Evolutionary conservation across 1,140 invertebrate species (phyloP), one percentile per base, ranked within the genome.

Genomic region (Caligus rogercresseyi): DNA sequence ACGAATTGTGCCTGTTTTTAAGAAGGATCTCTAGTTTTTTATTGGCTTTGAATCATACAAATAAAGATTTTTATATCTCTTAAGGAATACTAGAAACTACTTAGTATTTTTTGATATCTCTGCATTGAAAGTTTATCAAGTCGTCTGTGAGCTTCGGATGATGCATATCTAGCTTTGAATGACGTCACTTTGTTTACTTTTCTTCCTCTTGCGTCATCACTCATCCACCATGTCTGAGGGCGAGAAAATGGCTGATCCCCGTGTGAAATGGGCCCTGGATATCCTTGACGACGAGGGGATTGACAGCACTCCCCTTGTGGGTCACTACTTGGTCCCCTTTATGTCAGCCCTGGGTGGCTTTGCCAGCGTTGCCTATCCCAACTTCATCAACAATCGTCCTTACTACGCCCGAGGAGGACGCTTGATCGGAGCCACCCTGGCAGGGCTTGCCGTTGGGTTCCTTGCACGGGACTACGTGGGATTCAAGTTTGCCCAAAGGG

Each of bases 221-320:
- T n/a, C n/a, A n/a, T n/a, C n/a, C n/a, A n/a, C n/a, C n/a, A n/a
- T 43, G 31, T 43, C 7, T 43, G 31, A 43, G n/a, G 7, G n/a
- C 7, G n/a, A n/a, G 7, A 43, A 43, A 43, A 43, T 43, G 31
- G 31, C 31, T 43, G 54, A 56, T 18, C 54, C 54, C 11, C 15
- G 54, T 16, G 54, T 56, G n/a, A 2, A 56, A 25, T 56, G 54
- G 54, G 54, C 54, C 20, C 24, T 56, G 11, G 54, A 56, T 56
- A 21, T 56, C 19, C 24, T 21, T 23, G 54, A 56, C 16, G 24
- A 21, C n/a, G 19, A 56, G 14, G 54, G 54, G 2, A 25, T 18
- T 2, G 54, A 56, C 3, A 56, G 18, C 54, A 21, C 24, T 1
- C 24, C 54, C 54, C 19, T 56, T 14, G 1, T n/a, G 11, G 15